These are phyloP conservation scores for Drosophila biarmipes DNA, from an alignment of 1,140 invertebrate species.

Conservation along the genomic window DNA sequence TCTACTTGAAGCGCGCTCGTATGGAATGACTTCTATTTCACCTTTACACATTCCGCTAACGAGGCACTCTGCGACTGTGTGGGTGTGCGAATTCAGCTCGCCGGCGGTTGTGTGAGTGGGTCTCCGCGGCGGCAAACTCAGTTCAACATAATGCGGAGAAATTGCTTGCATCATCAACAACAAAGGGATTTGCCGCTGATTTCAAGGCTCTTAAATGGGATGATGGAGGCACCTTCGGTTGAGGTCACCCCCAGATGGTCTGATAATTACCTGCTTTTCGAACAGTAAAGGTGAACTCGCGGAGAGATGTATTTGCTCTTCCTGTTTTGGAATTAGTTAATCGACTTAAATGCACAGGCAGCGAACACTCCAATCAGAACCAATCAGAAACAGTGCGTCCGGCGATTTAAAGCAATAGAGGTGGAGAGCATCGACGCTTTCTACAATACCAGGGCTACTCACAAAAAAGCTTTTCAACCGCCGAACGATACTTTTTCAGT, in stretches of 20 bases:
- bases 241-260: slow-evolving; percentile 1
- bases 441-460: too few relatives aligned
- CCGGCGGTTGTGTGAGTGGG: slow-evolving; percentile 14
- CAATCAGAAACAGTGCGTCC: slow-evolving; percentile 25
- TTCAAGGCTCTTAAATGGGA: slow-evolving; percentile 4
- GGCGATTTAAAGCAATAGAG: slow-evolving; percentile 16
- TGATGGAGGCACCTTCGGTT: slow-evolving; percentile 7
- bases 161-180: slow-evolving; percentile 65
- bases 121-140: slow-evolving; percentile 28
- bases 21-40: slow-evolving; percentile 82
- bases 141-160: slow-evolving; percentile 54
- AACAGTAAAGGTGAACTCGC: slow-evolving; percentile 34
- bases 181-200: slow-evolving; percentile 13
- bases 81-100: slow-evolving; percentile 27
- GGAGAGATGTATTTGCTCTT: slow-evolving; percentile 39
- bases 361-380: slow-evolving; percentile 43
- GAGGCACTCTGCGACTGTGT: slow-evolving; percentile 15
- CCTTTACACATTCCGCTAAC: slow-evolving; percentile 69
- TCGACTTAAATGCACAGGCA: slow-evolving; percentile 73
- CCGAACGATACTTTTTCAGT: too few relatives aligned
- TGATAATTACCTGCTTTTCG: slow-evolving; percentile 61
- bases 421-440: too few relatives aligned
- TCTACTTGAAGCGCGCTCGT: slow-evolving; percentile 5
- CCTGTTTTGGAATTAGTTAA: slow-evolving; percentile 71
- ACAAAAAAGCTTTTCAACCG: too few relatives aligned